phyloP scores from a whole-genome alignment of 2,113 vertebrate genomes.

The Caracal caracal region DNA sequence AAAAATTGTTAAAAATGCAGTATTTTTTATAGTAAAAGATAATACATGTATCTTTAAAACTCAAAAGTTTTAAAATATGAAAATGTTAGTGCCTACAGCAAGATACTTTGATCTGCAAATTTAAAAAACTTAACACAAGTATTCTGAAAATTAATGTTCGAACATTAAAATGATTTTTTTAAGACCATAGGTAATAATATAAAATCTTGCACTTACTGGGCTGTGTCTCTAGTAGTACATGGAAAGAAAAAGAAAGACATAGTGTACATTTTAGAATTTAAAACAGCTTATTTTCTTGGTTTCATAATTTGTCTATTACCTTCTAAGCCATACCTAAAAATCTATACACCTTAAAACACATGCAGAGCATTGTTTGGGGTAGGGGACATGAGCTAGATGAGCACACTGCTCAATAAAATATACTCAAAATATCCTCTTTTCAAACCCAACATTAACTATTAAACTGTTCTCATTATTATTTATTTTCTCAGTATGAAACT shows the following conservation, averaged over 20 bases:
- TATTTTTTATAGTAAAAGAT: slow-evolving; percentile 34
- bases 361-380: not conserved
- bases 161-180: slow-evolving; percentile 19
- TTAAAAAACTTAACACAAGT: slow-evolving; percentile 36
- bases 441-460: slow-evolving; percentile 6
- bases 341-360: slow-evolving; percentile 31
- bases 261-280: slow-evolving; percentile 54
- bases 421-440: not conserved
- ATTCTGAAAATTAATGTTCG: slow-evolving; percentile 47
- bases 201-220: slow-evolving; percentile 88
- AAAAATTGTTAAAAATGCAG: not conserved
- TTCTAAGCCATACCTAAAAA: slow-evolving; percentile 49
- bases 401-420: slow-evolving; percentile 6
- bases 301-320: not conserved
- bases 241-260: slow-evolving; percentile 63
- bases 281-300: slow-evolving; percentile 30
- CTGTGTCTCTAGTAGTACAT: slow-evolving; percentile 86
- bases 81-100: not conserved
- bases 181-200: slow-evolving; percentile 63
- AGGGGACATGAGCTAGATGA: not conserved
- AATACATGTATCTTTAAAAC: slow-evolving; percentile 11
- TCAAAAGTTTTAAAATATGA: slow-evolving; percentile 61
- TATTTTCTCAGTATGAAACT: slow-evolving; percentile 49
- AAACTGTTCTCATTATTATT: not conserved
- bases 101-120: not conserved